These are phyloP conservation scores for Dipodomys spectabilis DNA, from an alignment of 2,113 vertebrate species.

Conservation along the genomic window DNA sequence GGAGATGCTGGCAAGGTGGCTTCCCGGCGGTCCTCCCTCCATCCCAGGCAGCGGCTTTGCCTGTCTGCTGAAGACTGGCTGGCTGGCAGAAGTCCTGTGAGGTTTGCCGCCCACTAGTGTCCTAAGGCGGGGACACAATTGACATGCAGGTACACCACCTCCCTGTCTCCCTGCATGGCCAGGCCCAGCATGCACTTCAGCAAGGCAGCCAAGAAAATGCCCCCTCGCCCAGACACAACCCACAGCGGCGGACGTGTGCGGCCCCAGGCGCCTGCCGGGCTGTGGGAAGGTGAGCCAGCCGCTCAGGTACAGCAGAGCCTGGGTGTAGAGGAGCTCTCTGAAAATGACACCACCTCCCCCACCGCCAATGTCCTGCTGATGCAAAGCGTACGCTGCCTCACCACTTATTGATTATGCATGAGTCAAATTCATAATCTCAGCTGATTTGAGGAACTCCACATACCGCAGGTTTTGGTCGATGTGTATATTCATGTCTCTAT, in stretches of 20 bases:
- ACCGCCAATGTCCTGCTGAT: neutral
- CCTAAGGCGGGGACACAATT: conserved; percentile 53
- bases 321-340: fast-evolving
- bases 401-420: neutral
- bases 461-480: neutral
- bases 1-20: neutral
- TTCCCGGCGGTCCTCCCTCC: neutral
- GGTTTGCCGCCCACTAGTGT: conserved; percentile 91
- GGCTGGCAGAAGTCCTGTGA: conserved; percentile 51
- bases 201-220: fast-evolving
- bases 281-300: neutral
- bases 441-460: neutral
- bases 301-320: neutral
- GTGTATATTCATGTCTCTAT: neutral
- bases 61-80: neutral
- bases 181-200: neutral
- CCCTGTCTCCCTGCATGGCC: neutral
- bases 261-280: neutral
- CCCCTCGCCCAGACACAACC: neutral
- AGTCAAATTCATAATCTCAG: neutral
- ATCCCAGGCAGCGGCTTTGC: neutral
- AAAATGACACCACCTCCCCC: neutral
- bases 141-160: conserved; percentile 42
- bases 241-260: too few species aligned
- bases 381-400: neutral